Evolutionary conservation across 2,797 vertebrate genomes (phyloP), one percentile per base, ranked within the genome.

Genomic region (Leptodactylus fallax): DNA sequence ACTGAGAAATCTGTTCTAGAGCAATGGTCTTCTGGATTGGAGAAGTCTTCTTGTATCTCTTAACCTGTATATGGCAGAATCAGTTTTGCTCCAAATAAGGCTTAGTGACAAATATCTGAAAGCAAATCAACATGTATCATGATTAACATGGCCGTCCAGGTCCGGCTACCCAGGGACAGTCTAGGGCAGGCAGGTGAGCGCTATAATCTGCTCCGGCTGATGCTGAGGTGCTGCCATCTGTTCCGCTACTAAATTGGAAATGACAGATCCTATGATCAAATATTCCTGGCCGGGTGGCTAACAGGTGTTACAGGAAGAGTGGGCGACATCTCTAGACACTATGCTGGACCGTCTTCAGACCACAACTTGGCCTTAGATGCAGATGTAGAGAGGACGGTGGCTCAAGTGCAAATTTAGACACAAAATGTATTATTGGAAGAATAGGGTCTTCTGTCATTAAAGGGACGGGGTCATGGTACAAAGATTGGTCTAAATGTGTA

Each of bases 201-300:
- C 74, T 23, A 19, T 60, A 55, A 79, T 49, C 25, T 49, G 3
- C 17, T 7, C 53, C 82, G 86, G 79, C 69, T 76, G 79, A 17
- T 2, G 27, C n/a, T 5, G 55, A 63, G 56, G 69, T 61, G 17
- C 67, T 10, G 21, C 61, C 63, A 49, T 82, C 81, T 82, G 81
- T 82, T 76, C 51, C 4, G 8, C 45, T 53, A 21, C 23, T 65
- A 83, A 77, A 84, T 83, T 84, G 21, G 74, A 88, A 60, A 23
- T 84, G 81, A 88, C 81, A 79, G 10, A 49, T 82, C 12, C 21
- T 65, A n/a, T 83, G 86, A 87, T 87, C 58, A 65, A 58, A 79
- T 79, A 88, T 79, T 88, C 81, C n/a, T 13, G 74, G 53, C 74
- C 21, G 72, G 49, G 74, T 49, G 87, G 78, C 56, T 36, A 71